Evolutionary conservation across 2,888 invertebrate genomes (phyloP), one percentile per base, ranked within the genome.

Genomic region (Drosophila meridiana): DNA sequence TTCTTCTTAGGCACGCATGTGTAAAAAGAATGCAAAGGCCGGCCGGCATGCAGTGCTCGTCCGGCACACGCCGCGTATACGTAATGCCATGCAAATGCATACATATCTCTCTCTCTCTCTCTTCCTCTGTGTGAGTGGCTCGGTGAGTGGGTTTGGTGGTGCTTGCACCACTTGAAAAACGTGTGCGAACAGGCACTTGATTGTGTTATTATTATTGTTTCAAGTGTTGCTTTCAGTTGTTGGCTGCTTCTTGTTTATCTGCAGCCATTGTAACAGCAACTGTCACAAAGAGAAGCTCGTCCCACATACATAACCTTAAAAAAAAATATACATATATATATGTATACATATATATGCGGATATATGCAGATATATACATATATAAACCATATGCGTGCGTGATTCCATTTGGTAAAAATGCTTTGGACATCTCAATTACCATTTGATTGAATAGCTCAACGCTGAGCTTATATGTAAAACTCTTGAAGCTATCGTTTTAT

Each of bases 131-230:
- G 47, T 38, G 57, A 9, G 34, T 50, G 50, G 20, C 7, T 32
- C 47, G 13, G 48, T 36, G 43, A 32, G 72, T 69, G 69, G 52
- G 69, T 60, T 60, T 50, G 43, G 57, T 36, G 52, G 50, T 67
- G 59, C 50, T 65, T 53, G 75, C 69, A 72, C 58, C 82, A 77
- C 81, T 81, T 78, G 58, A 71, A 69, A 74, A 77, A 80, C 87
- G 84, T 84, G 89, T 86, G 90, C 86, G 85, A 86, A 86, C 89
- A 86, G 87, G 61, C 90, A 86, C 85, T 86, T 86, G 85, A 86
- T 86, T 86, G 90, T 86, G 85, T 86, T 86, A 86, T 86, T 86
- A 86, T 86, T 86, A 90, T 90, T 86, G 90, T 86, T 86, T 90
- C 89, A 88, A 86, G 85, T 86, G 90, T 86, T 88, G 89, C 87